A percentile compares a stretch with the other conserved stretches of the same genome.
These are phyloP conservation scores for Gambusia affinis DNA, from an alignment of 2,113 vertebrate genomes.

Conservation along the genomic window DNA sequence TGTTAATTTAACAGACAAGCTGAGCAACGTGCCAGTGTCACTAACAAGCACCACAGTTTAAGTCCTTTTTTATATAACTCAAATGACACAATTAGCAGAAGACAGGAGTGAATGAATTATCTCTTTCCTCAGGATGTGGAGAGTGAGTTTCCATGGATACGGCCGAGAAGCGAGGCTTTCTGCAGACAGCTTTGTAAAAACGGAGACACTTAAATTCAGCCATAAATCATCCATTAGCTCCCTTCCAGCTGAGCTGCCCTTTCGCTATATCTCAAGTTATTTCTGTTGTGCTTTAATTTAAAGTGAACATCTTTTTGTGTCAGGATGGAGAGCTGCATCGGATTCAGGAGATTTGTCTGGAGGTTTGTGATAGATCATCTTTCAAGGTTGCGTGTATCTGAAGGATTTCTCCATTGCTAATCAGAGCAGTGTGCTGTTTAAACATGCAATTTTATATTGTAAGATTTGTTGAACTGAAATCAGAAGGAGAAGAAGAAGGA, in stretches of 20 bases:
- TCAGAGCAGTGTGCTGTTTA: no score
- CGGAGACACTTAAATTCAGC: constrained; percentile 28
- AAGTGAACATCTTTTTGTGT: no score
- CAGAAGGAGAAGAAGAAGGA: no score
- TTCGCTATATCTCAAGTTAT: constrained; percentile 27
- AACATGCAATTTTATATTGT: no score
- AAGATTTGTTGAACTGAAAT: no score
- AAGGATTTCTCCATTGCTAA: no score
- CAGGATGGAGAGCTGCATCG: no score
- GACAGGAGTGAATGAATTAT: constrained; percentile 40
- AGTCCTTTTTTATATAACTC: constrained; percentile 28
- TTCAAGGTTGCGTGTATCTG: no score
- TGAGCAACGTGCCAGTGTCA: constrained; percentile 12
- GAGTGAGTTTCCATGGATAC: constrained; percentile 66
- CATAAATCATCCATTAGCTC: constrained; percentile 48
- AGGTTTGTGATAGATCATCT: no score
- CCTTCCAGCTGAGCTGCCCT: constrained; percentile 17
- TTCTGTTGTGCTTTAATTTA: background rate
- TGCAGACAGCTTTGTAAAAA: constrained; percentile 42
- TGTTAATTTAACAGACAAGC: background rate
- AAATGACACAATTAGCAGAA: constrained; percentile 48
- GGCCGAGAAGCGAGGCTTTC: constrained; percentile 34
- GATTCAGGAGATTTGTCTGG: background rate
- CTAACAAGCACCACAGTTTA: constrained; percentile 10
- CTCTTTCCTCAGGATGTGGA: constrained; percentile 34